Conservation (phyloP, 1,140 invertebrate genomes). For the Eupristina koningsbergeri region DNA sequence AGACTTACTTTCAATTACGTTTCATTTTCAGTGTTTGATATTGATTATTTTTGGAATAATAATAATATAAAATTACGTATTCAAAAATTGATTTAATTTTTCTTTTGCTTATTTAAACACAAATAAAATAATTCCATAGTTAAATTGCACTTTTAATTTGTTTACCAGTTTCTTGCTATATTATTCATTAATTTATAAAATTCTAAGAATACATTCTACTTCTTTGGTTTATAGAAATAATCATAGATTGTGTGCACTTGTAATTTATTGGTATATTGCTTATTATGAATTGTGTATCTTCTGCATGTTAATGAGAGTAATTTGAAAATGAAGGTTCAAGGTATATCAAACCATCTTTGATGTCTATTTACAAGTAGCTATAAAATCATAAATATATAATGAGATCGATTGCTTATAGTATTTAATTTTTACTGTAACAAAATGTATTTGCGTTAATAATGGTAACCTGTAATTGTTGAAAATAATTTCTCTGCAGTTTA, state of each 20-base stretch:
- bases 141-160: background rate
- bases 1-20: background rate
- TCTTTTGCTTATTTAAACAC: background rate
- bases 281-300: background rate
- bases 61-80: background rate
- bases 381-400: background rate
- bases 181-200: background rate
- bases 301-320: background rate
- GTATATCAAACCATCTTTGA: constrained; percentile 21
- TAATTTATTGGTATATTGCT: background rate
- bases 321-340: constrained; percentile 37
- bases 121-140: too few relatives aligned
- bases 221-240: background rate
- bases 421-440: background rate
- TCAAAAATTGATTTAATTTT: background rate
- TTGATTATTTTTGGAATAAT: background rate
- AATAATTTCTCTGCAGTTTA: too few relatives aligned
- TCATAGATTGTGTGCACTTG: background rate
- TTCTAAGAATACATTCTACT: too few relatives aligned
- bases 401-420: background rate
- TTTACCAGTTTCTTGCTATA: background rate
- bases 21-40: background rate
- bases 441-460: background rate
- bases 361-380: background rate
- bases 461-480: too few relatives aligned